Percentiles rank a stretch among this genome's conserved stretches.
Conservation (phyloP, 2,797 vertebrate species). For the Poecilia wingei region DNA sequence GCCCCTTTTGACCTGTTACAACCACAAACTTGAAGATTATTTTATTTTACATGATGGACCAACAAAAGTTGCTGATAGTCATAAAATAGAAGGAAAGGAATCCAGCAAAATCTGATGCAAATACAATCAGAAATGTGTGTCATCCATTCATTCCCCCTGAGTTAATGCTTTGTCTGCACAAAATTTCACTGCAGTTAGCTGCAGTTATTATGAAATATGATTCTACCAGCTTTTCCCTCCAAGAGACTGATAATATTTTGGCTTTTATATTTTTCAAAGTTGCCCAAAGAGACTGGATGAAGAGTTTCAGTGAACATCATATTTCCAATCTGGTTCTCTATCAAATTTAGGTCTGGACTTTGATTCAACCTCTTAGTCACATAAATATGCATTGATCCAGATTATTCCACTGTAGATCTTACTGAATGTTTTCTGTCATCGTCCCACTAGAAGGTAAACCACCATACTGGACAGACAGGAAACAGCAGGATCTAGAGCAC, state of each 20-base stretch:
- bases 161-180: background rate
- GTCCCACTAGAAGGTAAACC: background rate
- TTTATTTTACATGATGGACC: background rate
- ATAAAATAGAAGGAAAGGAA: background rate
- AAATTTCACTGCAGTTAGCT: background rate
- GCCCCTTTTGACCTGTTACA: background rate
- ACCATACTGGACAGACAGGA: background rate
- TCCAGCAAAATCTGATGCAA: background rate
- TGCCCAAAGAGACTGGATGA: background rate
- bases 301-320: background rate
- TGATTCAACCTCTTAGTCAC: no score
- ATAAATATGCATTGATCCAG: no score
- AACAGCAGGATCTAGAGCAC: background rate
- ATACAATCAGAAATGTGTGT: background rate
- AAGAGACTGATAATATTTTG: background rate
- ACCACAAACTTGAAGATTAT: background rate
- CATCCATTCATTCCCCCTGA: background rate
- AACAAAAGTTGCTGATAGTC: background rate
- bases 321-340: no score
- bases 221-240: background rate
- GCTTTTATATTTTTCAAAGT: background rate
- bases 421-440: background rate
- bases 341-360: no score
- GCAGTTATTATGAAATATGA: background rate
- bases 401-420: background rate